Conservation (phyloP, 2,113 vertebrate species). For the Percopsis transmontana region DNA sequence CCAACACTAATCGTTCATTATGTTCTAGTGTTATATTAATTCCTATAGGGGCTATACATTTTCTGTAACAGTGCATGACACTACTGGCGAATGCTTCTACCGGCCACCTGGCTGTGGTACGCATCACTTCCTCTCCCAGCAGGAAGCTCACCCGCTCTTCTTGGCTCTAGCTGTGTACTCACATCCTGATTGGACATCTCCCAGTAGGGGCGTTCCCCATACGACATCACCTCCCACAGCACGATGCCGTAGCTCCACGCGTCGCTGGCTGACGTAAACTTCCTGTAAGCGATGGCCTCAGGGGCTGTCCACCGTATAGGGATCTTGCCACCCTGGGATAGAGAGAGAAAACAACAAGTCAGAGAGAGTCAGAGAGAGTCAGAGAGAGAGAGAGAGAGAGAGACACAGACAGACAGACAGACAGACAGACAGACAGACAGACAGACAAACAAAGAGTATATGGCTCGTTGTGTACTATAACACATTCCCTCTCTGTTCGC, state of each 20-base stretch:
- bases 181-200: slow-evolving; percentile 99
- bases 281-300: slow-evolving; percentile 96
- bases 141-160: slow-evolving; percentile 49
- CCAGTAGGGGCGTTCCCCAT: slow-evolving; percentile 97
- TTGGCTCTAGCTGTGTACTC: slow-evolving; percentile 73
- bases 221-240: slow-evolving; percentile 98
- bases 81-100: slow-evolving; percentile 39
- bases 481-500: too few relatives aligned
- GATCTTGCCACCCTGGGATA: slow-evolving; percentile 92
- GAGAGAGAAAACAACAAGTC: slow-evolving; percentile 9
- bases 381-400: neutral
- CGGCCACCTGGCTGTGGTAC: slow-evolving; percentile 62
- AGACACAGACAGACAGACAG: too few relatives aligned
- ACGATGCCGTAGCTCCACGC: slow-evolving; percentile 98
- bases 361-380: neutral
- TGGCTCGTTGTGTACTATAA: too few relatives aligned
- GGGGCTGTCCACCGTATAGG: slow-evolving; percentile 97
- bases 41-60: too few relatives aligned
- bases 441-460: too few relatives aligned
- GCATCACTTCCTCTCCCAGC: slow-evolving; percentile 65
- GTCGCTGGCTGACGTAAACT: slow-evolving; percentile 96
- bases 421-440: too few relatives aligned
- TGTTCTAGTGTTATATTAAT: too few relatives aligned
- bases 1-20: too few relatives aligned
- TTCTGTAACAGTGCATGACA: slow-evolving; percentile 13